Base-by-base conservation (phyloP, 2,113 vertebrate genomes). In the Halcyon malimbica region DNA sequence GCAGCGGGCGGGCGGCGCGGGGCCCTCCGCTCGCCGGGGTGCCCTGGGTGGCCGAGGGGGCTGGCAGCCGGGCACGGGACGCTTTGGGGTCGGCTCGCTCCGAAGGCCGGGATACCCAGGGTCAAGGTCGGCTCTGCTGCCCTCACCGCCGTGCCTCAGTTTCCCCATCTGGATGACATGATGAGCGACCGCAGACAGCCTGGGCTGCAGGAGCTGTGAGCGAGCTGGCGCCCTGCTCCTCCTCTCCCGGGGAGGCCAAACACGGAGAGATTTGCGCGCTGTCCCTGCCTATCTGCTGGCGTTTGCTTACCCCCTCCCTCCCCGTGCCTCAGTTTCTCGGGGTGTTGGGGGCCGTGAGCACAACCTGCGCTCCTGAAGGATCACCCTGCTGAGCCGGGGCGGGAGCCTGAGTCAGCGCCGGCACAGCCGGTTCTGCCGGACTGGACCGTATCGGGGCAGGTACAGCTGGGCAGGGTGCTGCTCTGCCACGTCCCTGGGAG, bases 21-120 rank as follows among this genome's bases (percentile, higher is more conserved):
- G 37, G 21, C 20, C 5, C 31, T 23, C 24, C 2, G 3, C 37
- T n/a, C 2, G 5, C 60, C 35, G 1, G 11, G 1, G 2, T 54
- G 53, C 41, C 28, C 65, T 11, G 37, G 1, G 35, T 2, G 3
- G 26, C 71, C 20, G 15, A 39, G 24, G 11, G 79, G n/a, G 13
- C 46, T 9, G 12, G 42, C 3, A 31, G 1, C 18, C 0, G 1
- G 39, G 6, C 13, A 2, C 1, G 65, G 74, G 31, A 2, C 1
- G 0, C n/a, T 0, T 5, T 0, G 4, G 65, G 79, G 16, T 18
- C 70, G 2, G 3, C 37, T 59, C 16, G 5, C 13, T 70, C 46
- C 50, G 1, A 28, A 24, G 41, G 16, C 20, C 10, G 26, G 50
- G n/a, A 28, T 60, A 63, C 21, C 16, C 11, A 10, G 28, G 31